Percentiles rank a stretch among this genome's conserved stretches.
phyloP scores from a whole-genome alignment of 2,113 vertebrate genomes.

The Daphoenositta chrysoptera region DNA sequence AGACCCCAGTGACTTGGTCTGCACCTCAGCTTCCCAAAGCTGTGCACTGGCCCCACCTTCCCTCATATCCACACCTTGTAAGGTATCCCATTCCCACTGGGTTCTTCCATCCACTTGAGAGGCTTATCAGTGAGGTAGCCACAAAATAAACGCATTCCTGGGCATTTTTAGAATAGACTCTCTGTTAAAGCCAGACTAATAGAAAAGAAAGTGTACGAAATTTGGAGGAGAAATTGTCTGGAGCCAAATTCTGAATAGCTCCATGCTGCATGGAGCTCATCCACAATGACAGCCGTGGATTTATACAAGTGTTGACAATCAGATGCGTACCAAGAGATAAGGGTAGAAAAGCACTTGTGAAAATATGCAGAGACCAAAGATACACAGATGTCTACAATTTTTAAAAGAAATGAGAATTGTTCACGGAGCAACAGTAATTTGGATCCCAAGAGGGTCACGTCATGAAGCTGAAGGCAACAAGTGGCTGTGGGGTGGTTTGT shows the following conservation, averaged over 20 bases:
- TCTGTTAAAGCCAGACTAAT: background rate
- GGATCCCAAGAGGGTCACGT: background rate
- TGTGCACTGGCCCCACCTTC: background rate
- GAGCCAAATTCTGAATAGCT: background rate
- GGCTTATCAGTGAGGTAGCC: background rate
- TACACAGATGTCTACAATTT: background rate
- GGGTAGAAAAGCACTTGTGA: background rate
- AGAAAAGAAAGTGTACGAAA: background rate
- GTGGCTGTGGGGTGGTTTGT: background rate
- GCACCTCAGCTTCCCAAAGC: background rate
- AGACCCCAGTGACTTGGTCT: fast-evolving
- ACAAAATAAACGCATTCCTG: background rate
- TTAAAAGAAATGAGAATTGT: background rate
- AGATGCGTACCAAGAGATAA: fast-evolving
- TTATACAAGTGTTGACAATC: background rate
- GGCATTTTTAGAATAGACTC: background rate
- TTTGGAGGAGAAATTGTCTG: background rate
- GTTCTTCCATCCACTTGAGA: background rate
- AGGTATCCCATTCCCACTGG: background rate
- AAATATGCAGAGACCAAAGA: background rate
- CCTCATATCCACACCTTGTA: fast-evolving
- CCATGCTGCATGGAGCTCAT: background rate
- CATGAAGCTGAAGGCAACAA: background rate
- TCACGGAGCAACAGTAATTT: background rate
- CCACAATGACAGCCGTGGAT: background rate